Conservation (phyloP, 2,888 invertebrate genomes). For the Dryocosmus kuriphilus region DNA sequence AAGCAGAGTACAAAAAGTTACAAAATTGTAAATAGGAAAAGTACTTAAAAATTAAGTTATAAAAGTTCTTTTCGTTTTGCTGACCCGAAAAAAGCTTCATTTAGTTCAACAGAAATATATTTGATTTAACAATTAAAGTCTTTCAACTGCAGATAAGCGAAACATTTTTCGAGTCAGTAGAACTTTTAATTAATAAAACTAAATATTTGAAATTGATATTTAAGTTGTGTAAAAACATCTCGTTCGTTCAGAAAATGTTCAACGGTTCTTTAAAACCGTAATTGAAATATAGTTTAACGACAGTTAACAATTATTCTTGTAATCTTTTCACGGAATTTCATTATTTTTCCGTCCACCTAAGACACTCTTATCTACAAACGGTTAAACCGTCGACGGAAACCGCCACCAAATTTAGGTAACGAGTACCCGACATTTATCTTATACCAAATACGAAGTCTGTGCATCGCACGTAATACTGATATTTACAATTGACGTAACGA, state of each 20-base stretch:
- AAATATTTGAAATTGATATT: background rate
- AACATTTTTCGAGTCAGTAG: conserved; percentile 8
- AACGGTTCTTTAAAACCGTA: background rate
- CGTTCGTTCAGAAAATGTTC: background rate
- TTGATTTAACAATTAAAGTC: conserved; percentile 3
- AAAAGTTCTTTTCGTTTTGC: background rate
- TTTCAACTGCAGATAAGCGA: conserved; percentile 3
- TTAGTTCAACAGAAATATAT: conserved; percentile 25
- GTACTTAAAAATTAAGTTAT: background rate
- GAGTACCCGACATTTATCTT: background rate
- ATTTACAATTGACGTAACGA: conserved; percentile 34
- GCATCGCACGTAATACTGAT: conserved; percentile 25
- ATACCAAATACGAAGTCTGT: conserved; percentile 19
- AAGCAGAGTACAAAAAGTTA: conserved; percentile 17
- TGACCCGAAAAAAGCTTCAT: conserved; percentile 17
- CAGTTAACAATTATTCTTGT: conserved; percentile 14
- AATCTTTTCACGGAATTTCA: conserved; percentile 9
- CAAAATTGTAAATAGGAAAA: conserved; percentile 27
- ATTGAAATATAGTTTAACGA: conserved; percentile 10
- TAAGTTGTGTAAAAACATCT: conserved; percentile 3
- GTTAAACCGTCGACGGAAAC: conserved; percentile 2
- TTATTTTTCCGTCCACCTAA: background rate
- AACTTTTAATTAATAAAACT: background rate
- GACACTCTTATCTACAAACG: conserved; percentile 26
- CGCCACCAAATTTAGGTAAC: conserved; percentile 26